Conservation (phyloP, 2,888 invertebrate species). For the Entomobrya multifasciata region DNA sequence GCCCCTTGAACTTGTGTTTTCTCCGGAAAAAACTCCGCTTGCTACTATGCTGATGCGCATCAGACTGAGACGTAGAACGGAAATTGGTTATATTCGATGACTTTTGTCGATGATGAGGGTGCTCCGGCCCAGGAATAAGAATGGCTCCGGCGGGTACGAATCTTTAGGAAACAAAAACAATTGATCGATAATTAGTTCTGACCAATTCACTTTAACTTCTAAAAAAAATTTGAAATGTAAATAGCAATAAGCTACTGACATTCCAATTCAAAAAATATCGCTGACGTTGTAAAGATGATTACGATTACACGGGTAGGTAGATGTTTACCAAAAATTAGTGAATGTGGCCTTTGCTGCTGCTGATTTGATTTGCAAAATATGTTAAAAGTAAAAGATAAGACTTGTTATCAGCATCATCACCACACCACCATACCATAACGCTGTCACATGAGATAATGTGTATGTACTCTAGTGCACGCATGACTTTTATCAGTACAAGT, state of each 20-base stretch:
- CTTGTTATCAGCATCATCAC: background rate
- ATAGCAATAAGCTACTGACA: slow-evolving; percentile 22
- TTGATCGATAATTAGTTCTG: no score
- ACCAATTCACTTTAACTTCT: background rate
- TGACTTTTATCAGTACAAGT: background rate
- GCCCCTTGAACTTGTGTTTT: slow-evolving; percentile 78
- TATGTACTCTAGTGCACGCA: no score
- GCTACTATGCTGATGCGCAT: slow-evolving; percentile 77
- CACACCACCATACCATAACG: background rate
- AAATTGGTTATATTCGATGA: slow-evolving; percentile 57
- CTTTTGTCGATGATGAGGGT: slow-evolving; percentile 65
- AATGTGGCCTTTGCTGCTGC: background rate
- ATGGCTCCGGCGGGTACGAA: slow-evolving; percentile 37
- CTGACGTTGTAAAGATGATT: background rate
- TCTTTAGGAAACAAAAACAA: slow-evolving; percentile 34
- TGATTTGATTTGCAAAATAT: slow-evolving; percentile 4
- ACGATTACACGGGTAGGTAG: background rate
- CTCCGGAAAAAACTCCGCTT: slow-evolving; percentile 79
- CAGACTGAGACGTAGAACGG: slow-evolving; percentile 67
- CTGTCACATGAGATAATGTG: background rate
- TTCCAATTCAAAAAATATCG: background rate
- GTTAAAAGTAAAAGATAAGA: slow-evolving; percentile 34
- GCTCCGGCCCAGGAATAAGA: slow-evolving; percentile 42
- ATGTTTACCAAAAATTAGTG: background rate
- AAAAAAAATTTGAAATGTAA: no score